phyloP scores from a whole-genome alignment of 1,140 invertebrate genomes.

The Venustaconcha ellipsiformis region DNA sequence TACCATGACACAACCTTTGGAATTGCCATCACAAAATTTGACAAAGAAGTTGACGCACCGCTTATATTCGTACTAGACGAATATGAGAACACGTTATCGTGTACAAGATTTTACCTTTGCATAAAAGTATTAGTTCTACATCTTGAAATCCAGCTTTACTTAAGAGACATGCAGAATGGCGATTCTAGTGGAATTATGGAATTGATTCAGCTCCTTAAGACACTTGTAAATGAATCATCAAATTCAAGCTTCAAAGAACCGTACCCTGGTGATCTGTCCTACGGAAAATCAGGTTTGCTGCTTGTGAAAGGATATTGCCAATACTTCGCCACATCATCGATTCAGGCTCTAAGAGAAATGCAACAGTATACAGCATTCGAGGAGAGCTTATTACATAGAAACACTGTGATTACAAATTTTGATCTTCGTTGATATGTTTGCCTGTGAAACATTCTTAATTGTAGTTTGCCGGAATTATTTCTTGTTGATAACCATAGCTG shows the following conservation, averaged over 20 bases:
- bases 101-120: neutral
- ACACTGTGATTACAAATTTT: neutral
- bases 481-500: no score
- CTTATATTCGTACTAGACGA: neutral
- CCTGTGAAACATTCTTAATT: no score
- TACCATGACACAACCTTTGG: neutral
- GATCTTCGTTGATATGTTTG: neutral
- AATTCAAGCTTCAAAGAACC: neutral
- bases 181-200: no score
- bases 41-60: neutral
- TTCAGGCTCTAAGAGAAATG: neutral
- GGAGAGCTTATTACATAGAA: neutral
- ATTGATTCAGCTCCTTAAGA: neutral
- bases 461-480: no score
- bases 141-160: neutral
- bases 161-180: neutral
- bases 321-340: neutral
- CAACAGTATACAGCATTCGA: neutral
- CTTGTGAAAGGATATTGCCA: neutral
- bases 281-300: neutral
- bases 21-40: conserved; percentile 1
- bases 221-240: neutral
- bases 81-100: neutral
- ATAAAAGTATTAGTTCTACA: neutral
- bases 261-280: conserved; percentile 1